Evolutionary conservation across 2,113 vertebrate genomes (phyloP), one percentile per base, ranked within the genome.

Genomic region (Phylloscopus trochilus): DNA sequence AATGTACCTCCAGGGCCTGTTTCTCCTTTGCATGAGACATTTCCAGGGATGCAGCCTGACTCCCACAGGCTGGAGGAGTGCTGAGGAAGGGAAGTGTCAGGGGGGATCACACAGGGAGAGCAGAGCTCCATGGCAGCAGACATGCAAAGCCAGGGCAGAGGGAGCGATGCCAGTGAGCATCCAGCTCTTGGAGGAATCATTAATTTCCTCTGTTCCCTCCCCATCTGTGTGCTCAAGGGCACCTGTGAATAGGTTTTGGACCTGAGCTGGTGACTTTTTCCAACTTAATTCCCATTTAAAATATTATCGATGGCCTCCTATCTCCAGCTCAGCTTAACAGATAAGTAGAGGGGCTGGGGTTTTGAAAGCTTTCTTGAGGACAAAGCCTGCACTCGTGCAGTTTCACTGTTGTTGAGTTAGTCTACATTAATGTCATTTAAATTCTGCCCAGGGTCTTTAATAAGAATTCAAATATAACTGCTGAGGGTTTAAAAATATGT

Each of bases 391-490:
- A 22, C 8, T 52, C 1, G 0, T 16, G 60, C n/a, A 49, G 15
- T 58, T 87, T 87, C 68, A 52, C 30, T 64, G 58, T 19, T 89
- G 31, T n/a, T 70, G 27, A 60, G 12, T 92, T 52, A 49, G 49
- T 55, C 56, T 51, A 13, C 5, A 18, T 44, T 59, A 46, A 51
- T 2, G 3, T 12, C 2, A 60, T 33, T 43, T 87, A 37, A 33
- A 49, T 87, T 92, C 81, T 93, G 41, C 41, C n/a, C 53, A 53
- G 19, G 11, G 15, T 84, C 46, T 89, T 93, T 46, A 87, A 44
- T 56, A 91, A 92, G 69, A 89, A 92, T 79, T 92, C 66, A 79
- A 9, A 87, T 63, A 51, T 73, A 93, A 87, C 80, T 80, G 35
- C 35, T 66, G 37, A 31, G 24, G 17, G 26, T 90, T 83, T 81